phyloP scores from a whole-genome alignment of 2,113 vertebrate species.

The Pontoporia blainvillei region DNA sequence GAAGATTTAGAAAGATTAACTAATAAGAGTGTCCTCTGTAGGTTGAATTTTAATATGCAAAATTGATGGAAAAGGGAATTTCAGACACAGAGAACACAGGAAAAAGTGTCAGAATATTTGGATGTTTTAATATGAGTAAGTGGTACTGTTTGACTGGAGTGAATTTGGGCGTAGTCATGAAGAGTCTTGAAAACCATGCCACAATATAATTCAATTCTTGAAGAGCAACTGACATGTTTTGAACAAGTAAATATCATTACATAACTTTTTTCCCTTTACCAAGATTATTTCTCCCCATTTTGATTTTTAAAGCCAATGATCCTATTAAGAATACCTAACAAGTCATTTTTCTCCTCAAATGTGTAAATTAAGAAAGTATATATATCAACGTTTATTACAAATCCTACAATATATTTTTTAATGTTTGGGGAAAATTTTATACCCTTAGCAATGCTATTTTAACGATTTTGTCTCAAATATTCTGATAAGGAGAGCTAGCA shows the following conservation, averaged over 20 bases:
- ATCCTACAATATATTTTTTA: background rate
- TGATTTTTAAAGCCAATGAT: slow-evolving; percentile 12
- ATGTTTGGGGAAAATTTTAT: background rate
- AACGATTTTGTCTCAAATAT: background rate
- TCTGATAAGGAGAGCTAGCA: background rate
- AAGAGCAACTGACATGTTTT: background rate
- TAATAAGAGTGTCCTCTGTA: background rate
- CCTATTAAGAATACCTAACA: background rate
- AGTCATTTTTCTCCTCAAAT: background rate
- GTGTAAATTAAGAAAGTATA: background rate
- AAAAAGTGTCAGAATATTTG: background rate
- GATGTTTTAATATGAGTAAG: background rate
- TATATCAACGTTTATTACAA: background rate
- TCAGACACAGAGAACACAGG: background rate
- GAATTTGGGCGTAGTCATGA: background rate
- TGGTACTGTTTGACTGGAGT: background rate
- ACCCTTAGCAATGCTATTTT: background rate
- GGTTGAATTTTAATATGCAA: background rate
- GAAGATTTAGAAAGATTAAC: background rate
- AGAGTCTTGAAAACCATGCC: background rate
- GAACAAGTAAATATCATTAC: slow-evolving; percentile 11
- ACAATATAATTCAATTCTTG: background rate
- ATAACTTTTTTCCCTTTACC: background rate
- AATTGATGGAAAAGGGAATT: background rate
- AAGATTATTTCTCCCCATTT: background rate